Percentiles rank a stretch among this genome's conserved stretches.
Evolutionary conservation across 1,140 invertebrate genomes (phyloP).

Genomic region (Chionoecetes opilio): DNA sequence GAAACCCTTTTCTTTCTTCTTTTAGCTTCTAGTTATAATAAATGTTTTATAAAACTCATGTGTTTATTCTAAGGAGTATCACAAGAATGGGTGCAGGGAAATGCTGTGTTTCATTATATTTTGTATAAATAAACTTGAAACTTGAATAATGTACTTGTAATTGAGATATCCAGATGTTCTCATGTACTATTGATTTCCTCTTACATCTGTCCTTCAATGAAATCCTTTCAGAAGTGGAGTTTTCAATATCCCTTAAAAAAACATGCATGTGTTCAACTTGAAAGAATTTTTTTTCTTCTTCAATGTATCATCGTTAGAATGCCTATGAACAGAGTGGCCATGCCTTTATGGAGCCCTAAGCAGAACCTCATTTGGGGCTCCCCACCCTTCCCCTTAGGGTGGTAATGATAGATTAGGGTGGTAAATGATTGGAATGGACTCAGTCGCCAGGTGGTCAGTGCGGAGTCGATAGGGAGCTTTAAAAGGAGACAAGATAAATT

Average conservation of each 20-base stretch:
- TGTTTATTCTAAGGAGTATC: background rate
- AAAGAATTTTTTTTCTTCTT: too few relatives aligned
- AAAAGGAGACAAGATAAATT: too few relatives aligned
- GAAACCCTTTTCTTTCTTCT: background rate
- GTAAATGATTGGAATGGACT: too few relatives aligned
- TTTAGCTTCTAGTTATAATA: background rate
- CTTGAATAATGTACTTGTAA: constrained; percentile 52
- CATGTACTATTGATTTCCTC: constrained; percentile 59
- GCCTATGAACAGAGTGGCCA: too few relatives aligned
- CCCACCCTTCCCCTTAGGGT: too few relatives aligned
- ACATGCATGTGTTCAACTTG: too few relatives aligned
- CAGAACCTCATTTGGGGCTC: too few relatives aligned
- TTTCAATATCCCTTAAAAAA: background rate
- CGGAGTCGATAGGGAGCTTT: too few relatives aligned
- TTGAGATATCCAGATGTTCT: constrained; percentile 71
- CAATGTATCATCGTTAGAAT: too few relatives aligned
- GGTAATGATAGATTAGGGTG: too few relatives aligned
- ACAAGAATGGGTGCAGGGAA: background rate
- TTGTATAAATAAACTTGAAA: background rate
- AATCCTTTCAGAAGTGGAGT: constrained; percentile 57
- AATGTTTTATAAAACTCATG: background rate
- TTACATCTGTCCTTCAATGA: constrained; percentile 71
- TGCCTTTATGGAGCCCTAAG: too few relatives aligned
- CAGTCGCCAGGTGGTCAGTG: too few relatives aligned
- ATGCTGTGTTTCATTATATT: constrained; percentile 3